Base-by-base conservation (phyloP, 92 coral and sea anemone genomes). In the Epizoanthus fatuus region DNA sequence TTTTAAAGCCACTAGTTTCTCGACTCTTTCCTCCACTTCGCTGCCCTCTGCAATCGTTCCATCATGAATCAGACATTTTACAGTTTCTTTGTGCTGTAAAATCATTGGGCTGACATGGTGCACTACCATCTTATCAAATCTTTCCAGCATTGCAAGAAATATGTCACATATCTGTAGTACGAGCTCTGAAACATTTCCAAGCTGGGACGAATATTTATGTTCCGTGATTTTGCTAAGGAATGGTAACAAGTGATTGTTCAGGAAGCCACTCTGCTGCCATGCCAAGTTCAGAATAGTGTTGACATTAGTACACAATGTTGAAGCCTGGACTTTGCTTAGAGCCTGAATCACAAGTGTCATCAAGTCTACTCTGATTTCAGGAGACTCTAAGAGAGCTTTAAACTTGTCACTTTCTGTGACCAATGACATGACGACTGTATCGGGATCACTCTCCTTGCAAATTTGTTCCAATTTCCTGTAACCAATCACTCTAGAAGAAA, bases 31-130 rank as follows among this genome's bases (percentile, higher is more conserved):
- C 7, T 83, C 70, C 53, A 94, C 64, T 5, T 94, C 88, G 38
- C 40, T 74, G 22, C 65, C 60, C 16, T 88, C 80, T n/a, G 72
- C 12, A 0, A 88, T 51, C 9, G 77, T 51, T 7, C 57, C 73
- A 11, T 74, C 39, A 37, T 76, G 79, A 32, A 84, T 73, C 0
- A 94, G 79, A 2, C 52, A 38, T 0, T 78, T 80, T 5, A 86
- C 66, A 4, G 91, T 80, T n/a, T 35, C 73, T 15, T 85, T 84
- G 3, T 94, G 79, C 74, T 96, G 94, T 12, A 90, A 25, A 45
- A 96, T 47, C 25, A 95, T 95, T 9, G 95, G 85, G 65, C 79
- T 67, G 17, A 62, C 49, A 14, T 42, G n/a, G 45, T 84, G 65
- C 11, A 77, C 84, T 16, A 90, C 75, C 73, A 63, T 71, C 49